Evolutionary conservation across 2,888 invertebrate genomes (phyloP).

Genomic region (Lepidonotus clava): DNA sequence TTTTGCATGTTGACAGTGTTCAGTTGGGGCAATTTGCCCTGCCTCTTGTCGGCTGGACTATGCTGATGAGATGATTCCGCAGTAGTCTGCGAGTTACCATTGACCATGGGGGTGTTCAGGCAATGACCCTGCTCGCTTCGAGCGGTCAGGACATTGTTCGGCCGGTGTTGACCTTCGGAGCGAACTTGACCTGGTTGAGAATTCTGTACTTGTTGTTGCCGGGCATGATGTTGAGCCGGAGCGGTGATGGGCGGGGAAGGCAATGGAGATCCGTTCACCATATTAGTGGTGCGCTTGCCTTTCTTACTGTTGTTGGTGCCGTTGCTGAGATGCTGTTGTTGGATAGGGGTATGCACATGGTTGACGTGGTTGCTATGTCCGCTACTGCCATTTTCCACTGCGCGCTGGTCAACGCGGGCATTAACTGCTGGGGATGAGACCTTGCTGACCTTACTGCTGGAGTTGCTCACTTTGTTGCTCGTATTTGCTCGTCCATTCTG

Average conservation of each 20-base stretch:
- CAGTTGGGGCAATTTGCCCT: neutral
- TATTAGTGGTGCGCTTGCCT: neutral
- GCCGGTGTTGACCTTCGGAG: neutral
- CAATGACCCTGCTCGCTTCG: neutral
- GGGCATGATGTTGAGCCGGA: too few relatives aligned
- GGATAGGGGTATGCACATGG: neutral
- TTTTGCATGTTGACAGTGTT: neutral
- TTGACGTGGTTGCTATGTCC: neutral
- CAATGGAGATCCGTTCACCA: neutral
- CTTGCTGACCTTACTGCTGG: neutral
- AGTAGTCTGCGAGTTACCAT: neutral
- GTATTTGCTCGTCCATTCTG: neutral
- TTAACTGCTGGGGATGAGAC: neutral
- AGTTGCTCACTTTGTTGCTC: neutral
- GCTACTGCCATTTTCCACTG: neutral
- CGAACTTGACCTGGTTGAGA: neutral
- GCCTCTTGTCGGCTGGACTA: neutral
- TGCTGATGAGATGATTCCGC: neutral
- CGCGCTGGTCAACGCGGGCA: neutral
- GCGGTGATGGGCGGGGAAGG: neutral
- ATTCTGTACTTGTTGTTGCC: too few relatives aligned
- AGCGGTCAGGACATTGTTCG: neutral
- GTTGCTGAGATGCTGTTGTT: conserved; percentile 32
- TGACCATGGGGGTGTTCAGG: neutral
- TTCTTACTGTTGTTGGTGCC: neutral